Evolutionary conservation across 2,113 vertebrate genomes (phyloP).

Genomic region (Oreochromis spilurus): DNA sequence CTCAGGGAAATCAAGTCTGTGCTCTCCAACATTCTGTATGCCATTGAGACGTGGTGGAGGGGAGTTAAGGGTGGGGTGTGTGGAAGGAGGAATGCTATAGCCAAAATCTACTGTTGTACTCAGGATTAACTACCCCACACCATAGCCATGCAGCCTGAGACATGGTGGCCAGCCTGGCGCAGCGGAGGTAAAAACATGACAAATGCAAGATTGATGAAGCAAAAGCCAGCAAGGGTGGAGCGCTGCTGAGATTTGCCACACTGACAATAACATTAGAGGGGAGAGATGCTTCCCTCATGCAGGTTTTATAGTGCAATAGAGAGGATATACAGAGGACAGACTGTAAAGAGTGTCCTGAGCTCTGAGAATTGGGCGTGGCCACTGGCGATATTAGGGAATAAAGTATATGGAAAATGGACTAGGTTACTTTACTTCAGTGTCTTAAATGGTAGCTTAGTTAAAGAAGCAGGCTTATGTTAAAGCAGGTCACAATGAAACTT

Average conservation of each 20-base stretch:
- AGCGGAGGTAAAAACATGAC: constrained; percentile 5
- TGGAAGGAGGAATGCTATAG: not conserved
- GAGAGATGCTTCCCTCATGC: constrained; percentile 8
- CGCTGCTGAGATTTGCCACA: constrained; percentile 31
- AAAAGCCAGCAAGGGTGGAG: not conserved
- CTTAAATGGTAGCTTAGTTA: not conserved
- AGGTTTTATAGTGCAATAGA: constrained; percentile 36
- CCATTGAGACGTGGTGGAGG: not conserved
- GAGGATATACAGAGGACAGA: constrained; percentile 19
- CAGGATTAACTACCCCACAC: constrained; percentile 33
- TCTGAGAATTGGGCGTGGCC: not conserved
- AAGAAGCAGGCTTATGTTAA: not conserved
- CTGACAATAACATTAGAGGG: constrained; percentile 28
- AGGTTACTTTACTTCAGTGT: not conserved
- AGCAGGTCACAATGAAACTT: not conserved
- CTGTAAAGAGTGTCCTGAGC: not conserved
- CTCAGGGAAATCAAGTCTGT: constrained; percentile 64
- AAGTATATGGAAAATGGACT: not conserved
- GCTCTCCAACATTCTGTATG: constrained; percentile 31
- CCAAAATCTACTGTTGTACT: constrained; percentile 30
- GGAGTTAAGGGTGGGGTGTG: not conserved
- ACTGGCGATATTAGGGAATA: not conserved
- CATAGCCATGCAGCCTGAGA: not conserved
- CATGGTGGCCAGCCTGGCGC: not conserved
- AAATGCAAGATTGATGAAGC: constrained; percentile 21